Conservation (phyloP, 1,140 invertebrate genomes). For the Hetaerina americana region DNA sequence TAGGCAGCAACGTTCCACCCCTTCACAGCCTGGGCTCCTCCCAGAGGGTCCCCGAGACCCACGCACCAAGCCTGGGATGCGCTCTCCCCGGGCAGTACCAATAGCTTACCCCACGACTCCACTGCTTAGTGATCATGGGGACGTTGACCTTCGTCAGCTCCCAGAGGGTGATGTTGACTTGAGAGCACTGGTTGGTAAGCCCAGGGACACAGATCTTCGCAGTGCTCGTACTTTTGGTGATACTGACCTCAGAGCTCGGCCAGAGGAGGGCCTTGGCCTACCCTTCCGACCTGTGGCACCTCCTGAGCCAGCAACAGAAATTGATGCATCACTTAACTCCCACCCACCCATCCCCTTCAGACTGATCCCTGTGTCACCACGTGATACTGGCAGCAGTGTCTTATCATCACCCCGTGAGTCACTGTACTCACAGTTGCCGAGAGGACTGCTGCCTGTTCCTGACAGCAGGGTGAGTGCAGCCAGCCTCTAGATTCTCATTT, state of each 20-base stretch:
- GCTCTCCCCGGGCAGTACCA: neutral
- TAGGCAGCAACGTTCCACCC: neutral
- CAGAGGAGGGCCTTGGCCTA: slow-evolving; percentile 41
- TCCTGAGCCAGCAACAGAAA: slow-evolving; percentile 68
- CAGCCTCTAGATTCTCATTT: too few species aligned
- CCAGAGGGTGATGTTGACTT: neutral
- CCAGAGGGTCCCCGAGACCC: neutral
- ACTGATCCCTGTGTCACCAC: slow-evolving; percentile 2
- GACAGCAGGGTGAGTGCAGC: too few species aligned
- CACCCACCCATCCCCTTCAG: slow-evolving; percentile 60
- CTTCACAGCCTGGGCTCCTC: neutral
- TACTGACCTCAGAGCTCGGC: slow-evolving; percentile 15
- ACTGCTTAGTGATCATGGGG: neutral
- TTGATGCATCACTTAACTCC: slow-evolving; percentile 62
- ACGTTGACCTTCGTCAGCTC: slow-evolving; percentile 13
- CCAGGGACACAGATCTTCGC: neutral
- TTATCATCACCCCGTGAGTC: too few species aligned
- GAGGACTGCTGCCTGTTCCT: neutral
- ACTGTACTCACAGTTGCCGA: neutral
- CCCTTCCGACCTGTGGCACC: slow-evolving; percentile 64
- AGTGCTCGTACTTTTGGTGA: slow-evolving; percentile 14
- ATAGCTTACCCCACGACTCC: neutral
- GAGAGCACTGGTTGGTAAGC: neutral
- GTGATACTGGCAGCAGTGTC: neutral
- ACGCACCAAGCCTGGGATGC: neutral